Evolutionary conservation across 2,888 invertebrate genomes (phyloP), one percentile per base, ranked within the genome.

Genomic region (Dynastes maya): DNA sequence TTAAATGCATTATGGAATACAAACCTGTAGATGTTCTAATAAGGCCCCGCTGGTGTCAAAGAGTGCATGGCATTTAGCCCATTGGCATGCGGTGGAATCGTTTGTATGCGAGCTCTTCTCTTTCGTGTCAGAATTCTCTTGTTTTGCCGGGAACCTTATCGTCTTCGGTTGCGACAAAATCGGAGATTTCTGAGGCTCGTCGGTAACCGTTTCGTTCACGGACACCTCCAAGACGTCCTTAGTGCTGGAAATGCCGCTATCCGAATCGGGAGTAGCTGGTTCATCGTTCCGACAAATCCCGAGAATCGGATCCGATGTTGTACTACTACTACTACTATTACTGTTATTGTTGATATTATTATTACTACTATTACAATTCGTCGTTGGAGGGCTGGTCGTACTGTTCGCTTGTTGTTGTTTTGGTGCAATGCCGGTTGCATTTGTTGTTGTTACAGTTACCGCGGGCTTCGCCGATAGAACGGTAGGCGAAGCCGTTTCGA

Each of bases 21-120:
- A 85, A 85, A 95, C 95, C 93, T 96, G 96, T 89, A 97, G 91
- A 89, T 97, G 97, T 89, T 96, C 96, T 85, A 96, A 91, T 82
- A 97, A 92, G 88, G 95, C 95, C 77, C 95, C 92, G 88, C 94
- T 94, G 85, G 94, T 93, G 82, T 95, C 95, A 84, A 95, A 95
- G 86, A 93, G 93, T 84, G 91, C 92, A 84, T 92, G 93, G 89
- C 97, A 97, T 86, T 95, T 94, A 87, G 94, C 93, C 97, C 97
- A 97, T 82, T 94, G 91, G 86, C 97, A 97, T 79, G 93, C 89
- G 63, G 87, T 86, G 64, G 84, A 82, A 74, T 88, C 88, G 32
- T 81, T 87, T 83, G 81, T 85, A 80, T 84, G 88, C 83, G 84
- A 86, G 80, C 89, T 85, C 82, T 85, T 83, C 86, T 82, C 86